Base-by-base conservation (phyloP, 2,113 vertebrate genomes). In the Cygnus atratus region DNA sequence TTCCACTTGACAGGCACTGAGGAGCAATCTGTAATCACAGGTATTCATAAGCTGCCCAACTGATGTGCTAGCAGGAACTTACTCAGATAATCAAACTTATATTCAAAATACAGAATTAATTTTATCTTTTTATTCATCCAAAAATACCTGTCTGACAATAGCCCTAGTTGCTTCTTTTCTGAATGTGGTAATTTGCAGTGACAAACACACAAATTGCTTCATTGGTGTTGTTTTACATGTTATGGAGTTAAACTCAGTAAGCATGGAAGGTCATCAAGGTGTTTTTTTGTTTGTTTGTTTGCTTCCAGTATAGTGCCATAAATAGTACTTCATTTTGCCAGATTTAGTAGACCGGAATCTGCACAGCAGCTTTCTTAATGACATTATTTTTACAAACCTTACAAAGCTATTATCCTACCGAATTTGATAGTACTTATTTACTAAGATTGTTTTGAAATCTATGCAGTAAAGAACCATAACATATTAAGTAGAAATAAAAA, bases 21-120 rank as follows among this genome's bases (percentile, higher is more conserved):
- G 96, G 98, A 43, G 96, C 97, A 50, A 99, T 93, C 99, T 99
- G 93, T 15, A 96, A 94, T 55, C 84, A 86, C 48, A 96, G 21
- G 6, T 5, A 73, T 18, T 57, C 46, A 35, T 25, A 57, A 91
- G 21, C 50, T 83, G 54, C 35, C 52, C 33, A 59, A 44, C 7
- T 72, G 11, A 59, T 62, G 18, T 41, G 6, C n/a, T 57, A 37
- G 9, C 39, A 7, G 46, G 24, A 76, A 65, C 39, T 67, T 67
- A 35, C 2, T 55, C 57, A 79, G 33, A 54, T 46, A 58, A 62
- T 58, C 44, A 44, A 74, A 63, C 22, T 86, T 46, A 54, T 5
- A 67, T 76, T 58, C 57, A 68, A 31, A 75, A 21, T 37, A 74
- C 11, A 67, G 26, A 67, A 83, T 59, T 58, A 9, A 72, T 62